Base-by-base conservation (phyloP, 2,113 vertebrate species). In the Channa maculata region DNA sequence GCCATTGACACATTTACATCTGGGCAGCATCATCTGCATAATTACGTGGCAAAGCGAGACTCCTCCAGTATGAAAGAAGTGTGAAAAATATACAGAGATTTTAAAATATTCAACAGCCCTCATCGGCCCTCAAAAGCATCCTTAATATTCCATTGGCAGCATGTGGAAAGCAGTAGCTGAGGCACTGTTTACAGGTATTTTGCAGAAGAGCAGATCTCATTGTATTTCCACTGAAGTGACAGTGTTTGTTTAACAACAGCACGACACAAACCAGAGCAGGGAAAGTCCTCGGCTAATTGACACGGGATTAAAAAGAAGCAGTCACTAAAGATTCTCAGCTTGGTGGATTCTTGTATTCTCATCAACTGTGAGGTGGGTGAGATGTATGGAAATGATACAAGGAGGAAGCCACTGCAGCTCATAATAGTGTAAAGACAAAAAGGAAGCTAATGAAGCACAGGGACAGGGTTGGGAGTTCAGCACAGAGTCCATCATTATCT, bases 401-500 rank as follows among this genome's bases (percentile, higher is more conserved):
- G 24, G 43, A 55, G 65, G 61, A 65, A 15, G 66, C 11, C 10
- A 3, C 52, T 6, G 57, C 49, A 68, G 51, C 68, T 41, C 60
- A 77, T 72, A 60, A 24, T 38, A 39, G 49, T 3, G 24, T 41
- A 8, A 54, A 71, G 66, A 77, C 36, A 66, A 84, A 79, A 68
- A 33, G 5, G 14, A 61, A 51, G 46, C 44, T 80, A 75, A 70
- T 70, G 65, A 79, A 77, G 68, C 61, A 36, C 9, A 46, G 50
- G 61, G 15, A 48, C 39, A 13, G 7, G 66, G 71, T 66, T 66
- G 53, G 71, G 65, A 85, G 82, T 72, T 90, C 75, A 85, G 62
- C 74, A 15, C 51, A 5, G 38, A 84, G 64, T 69, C 67, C 66
- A 44, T 89, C 83, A 77, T 84, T 88, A 82, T 60, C 63, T 77